Evolutionary conservation across 35 echinoderm and acorn worm genomes (phyloP), one percentile per base, ranked within the genome.

Genomic region (Hemicentrotus pulcherrimus): DNA sequence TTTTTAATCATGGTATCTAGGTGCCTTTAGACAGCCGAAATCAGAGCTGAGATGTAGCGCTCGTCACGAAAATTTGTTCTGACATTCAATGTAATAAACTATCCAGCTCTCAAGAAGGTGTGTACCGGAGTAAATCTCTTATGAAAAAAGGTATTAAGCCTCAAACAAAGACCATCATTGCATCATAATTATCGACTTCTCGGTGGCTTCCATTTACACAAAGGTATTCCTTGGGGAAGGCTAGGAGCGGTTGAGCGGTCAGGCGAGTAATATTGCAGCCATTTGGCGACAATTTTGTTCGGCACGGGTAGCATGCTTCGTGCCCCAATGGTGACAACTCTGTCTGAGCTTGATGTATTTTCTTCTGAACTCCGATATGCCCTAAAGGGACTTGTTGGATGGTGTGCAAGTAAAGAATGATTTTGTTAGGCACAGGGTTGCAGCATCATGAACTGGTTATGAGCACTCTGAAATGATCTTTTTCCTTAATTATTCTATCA

Each of bases 221-320:
- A 90, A 31, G 0, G 32, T 30, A 90, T 90, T 33, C 88, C 88
- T 18, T 90, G 31, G 88, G 88, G 88, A 30, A 11, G 32, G 9
- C 15, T 7, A 4, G 88, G 16, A 90, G 88, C 46, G 24, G 12
- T 90, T 32, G 46, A 90, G 88, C 88, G 45, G 88, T 90, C 88
- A 90, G 88, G 88, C 88, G 88, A 16, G 88, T 45, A 90, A 90
- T 90, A 90, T 47, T 90, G 88, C 65, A 78, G 65, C 65, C 65
- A 78, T 78, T 78, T 78, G 65, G 65, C 65, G 65, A 22, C 65
- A 78, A 78, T 78, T 78, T 78, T 78, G 65, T 78, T 78, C 7
- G 65, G 65, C 65, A 78, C 2, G 19, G 65, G 65, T 18, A 28
- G 28, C 65, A 28, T 78, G 65, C 52, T 59, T 59, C 52, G 19